Conservation (phyloP, 2,113 vertebrate genomes). For the Shinisaurus crocodilurus region DNA sequence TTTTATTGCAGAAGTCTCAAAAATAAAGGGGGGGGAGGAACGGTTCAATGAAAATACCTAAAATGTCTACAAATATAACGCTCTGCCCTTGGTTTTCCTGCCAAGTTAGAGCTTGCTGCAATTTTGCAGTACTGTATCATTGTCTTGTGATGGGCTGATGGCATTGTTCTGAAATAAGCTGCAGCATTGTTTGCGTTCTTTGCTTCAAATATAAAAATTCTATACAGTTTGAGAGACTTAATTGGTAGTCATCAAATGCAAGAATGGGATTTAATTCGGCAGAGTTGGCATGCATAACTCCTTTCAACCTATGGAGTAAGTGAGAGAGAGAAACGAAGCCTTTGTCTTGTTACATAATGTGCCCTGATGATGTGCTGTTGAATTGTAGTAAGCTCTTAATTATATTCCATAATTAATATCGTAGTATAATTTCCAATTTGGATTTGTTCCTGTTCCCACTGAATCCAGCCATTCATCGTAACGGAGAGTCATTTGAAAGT, state of each 20-base stretch:
- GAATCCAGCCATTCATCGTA: slow-evolving; percentile 32
- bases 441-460: slow-evolving; percentile 13
- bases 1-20: neutral
- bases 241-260: slow-evolving; percentile 44
- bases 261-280: slow-evolving; percentile 41
- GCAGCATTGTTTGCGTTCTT: slow-evolving; percentile 21
- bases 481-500: neutral
- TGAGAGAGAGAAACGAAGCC: neutral
- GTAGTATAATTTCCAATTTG: neutral
- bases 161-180: slow-evolving; percentile 22
- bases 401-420: slow-evolving; percentile 30
- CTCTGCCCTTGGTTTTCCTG: too few relatives aligned
- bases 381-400: neutral
- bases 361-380: neutral
- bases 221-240: slow-evolving; percentile 4
- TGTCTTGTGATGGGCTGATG: neutral
- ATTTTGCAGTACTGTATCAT: slow-evolving; percentile 26
- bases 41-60: neutral
- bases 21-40: neutral
- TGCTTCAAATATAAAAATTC: slow-evolving; percentile 36
- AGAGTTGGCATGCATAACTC: slow-evolving; percentile 12
- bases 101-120: slow-evolving; percentile 29
- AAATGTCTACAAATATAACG: neutral
- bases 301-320: slow-evolving; percentile 3
- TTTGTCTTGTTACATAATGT: slow-evolving; percentile 15